Conservation (phyloP, 2,888 invertebrate genomes). For the Periphyllus acericola region DNA sequence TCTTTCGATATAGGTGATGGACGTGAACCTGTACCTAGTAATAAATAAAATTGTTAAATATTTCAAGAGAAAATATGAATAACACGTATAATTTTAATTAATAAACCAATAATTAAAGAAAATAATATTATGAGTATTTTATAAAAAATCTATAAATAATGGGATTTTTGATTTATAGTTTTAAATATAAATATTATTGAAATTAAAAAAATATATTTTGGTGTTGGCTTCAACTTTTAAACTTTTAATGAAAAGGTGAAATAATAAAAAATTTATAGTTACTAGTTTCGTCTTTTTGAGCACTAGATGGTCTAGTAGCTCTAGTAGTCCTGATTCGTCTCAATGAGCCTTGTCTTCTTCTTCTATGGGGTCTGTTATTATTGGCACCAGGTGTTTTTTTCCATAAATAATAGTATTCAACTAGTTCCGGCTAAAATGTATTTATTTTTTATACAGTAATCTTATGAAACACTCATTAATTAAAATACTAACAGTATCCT, state of each 20-base stretch:
- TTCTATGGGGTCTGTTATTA: conserved; percentile 92
- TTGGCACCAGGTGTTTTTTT: conserved; percentile 99
- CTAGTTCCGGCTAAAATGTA: conserved; percentile 82
- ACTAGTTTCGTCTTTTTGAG: conserved; percentile 76
- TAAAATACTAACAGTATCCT: conserved; percentile 82
- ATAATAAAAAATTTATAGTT: conserved; percentile 14
- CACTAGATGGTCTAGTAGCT: conserved; percentile 79
- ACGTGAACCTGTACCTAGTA: conserved; percentile 65
- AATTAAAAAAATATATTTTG: too few species aligned
- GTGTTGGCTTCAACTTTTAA: too few species aligned
- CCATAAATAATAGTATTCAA: conserved; percentile 99
- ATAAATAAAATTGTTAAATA: not conserved
- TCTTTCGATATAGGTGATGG: conserved; percentile 67
- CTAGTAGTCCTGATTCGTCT: conserved; percentile 88
- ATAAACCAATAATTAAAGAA: too few species aligned
- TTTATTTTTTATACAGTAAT: conserved; percentile 40
- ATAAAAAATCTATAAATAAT: too few species aligned
- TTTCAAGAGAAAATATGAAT: not conserved
- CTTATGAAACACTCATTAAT: not conserved
- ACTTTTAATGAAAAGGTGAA: not conserved
- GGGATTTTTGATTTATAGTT: too few species aligned
- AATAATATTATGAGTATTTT: too few species aligned
- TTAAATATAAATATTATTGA: too few species aligned
- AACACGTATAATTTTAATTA: too few species aligned
- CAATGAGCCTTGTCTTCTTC: conserved; percentile 86